Evolutionary conservation across 2,888 invertebrate species (phyloP).

Genomic region (Aspidiotus destructor): DNA sequence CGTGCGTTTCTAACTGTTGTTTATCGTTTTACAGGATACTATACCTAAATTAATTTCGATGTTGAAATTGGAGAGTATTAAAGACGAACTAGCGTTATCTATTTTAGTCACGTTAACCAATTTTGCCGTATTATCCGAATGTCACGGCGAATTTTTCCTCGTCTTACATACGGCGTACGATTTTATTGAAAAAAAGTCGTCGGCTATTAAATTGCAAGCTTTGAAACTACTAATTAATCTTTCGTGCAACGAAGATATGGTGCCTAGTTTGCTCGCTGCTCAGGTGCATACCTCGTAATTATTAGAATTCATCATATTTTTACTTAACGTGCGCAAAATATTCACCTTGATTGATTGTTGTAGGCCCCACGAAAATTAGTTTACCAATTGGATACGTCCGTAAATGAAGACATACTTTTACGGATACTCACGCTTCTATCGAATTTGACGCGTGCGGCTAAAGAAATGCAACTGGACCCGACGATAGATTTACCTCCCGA

Average conservation of each 20-base stretch:
- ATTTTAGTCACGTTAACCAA: conserved; percentile 46
- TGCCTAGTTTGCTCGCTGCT: conserved; percentile 50
- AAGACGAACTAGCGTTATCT: conserved; percentile 42
- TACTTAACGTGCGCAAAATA: neutral
- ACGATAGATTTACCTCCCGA: conserved; percentile 45
- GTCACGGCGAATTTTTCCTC: conserved; percentile 47
- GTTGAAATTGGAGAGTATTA: conserved; percentile 37
- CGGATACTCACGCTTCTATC: conserved; percentile 47
- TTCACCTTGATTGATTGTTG: conserved; percentile 24
- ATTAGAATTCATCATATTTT: neutral
- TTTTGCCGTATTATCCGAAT: conserved; percentile 45
- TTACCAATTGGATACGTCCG: conserved; percentile 43
- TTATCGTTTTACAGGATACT: conserved; percentile 41
- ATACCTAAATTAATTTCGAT: conserved; percentile 45
- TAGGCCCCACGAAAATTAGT: conserved; percentile 47
- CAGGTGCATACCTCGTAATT: conserved; percentile 43
- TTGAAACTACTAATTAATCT: conserved; percentile 51
- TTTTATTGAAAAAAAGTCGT: conserved; percentile 43
- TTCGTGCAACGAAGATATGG: conserved; percentile 50
- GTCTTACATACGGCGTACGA: conserved; percentile 45
- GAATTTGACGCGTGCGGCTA: conserved; percentile 44
- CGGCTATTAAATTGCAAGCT: conserved; percentile 45
- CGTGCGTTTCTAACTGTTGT: no score
- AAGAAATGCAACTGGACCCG: conserved; percentile 43
- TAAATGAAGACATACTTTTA: conserved; percentile 44